Evolutionary conservation across 2,113 vertebrate genomes (phyloP), one percentile per base, ranked within the genome.

Genomic region (Lagopus leucura): DNA sequence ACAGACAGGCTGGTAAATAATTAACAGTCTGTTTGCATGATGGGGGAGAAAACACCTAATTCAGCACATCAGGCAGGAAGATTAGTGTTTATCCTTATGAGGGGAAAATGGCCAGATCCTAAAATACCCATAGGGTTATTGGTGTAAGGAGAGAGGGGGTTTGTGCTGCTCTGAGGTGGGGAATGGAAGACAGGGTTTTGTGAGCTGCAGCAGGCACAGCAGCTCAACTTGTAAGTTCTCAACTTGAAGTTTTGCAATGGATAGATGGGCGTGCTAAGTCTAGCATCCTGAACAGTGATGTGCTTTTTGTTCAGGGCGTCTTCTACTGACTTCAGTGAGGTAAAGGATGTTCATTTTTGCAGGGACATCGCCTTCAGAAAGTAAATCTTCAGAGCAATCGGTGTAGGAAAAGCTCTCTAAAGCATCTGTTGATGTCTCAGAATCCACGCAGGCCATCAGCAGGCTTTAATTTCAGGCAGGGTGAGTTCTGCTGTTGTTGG

Each of bases 1-100:
- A 94, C 89, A 90, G 94, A 34, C 88, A 86, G 67, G 55, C 81
- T 94, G 76, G 76, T 96, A 83, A 96, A 97, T 96, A 95, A 97
- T 95, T 96, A 94, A 97, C 79, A 82, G 81, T 85, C 94, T 4
- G 1, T 89, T 94, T 94, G 72, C 78, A 45, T 79, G 76, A 83
- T 82, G n/a, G 64, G 81, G 58, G 54, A 86, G 80, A 92, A 92
- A 93, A 94, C 42, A 71, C 38, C 61, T 48, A 80, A 24, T 82
- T 86, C 80, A 92, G 75, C 82, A 88, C 80, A 92, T 79, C 32
- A 47, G 60, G 72, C 55, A 86, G 89, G 84, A 75, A 78, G 63
- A 20, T 32, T 84, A 54, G 47, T 22, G 38, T 58, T 71, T 65
- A 18, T 57, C 64, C 83, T 47, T 27, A 10, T 3, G 15, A 78